These are phyloP conservation scores for Amblyjoppa proteus DNA, from an alignment of 2,888 invertebrate genomes.

Conservation along the genomic window DNA sequence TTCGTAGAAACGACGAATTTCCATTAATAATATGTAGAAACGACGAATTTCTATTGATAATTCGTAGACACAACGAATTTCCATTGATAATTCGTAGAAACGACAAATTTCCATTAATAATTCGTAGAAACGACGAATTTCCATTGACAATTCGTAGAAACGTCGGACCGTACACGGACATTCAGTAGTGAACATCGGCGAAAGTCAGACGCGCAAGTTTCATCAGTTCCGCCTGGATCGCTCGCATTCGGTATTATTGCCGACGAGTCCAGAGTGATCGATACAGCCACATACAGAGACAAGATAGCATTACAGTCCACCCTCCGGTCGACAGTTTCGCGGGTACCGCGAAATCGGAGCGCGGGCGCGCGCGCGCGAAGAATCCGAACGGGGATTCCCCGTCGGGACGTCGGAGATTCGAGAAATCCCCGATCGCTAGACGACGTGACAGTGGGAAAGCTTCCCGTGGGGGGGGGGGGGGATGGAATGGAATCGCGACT, in stretches of 20 bases:
- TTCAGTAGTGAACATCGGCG: slow-evolving; percentile 11
- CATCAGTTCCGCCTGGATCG: not conserved
- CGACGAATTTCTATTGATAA: too few relatives aligned
- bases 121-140: too few relatives aligned
- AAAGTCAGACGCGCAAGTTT: slow-evolving; percentile 16
- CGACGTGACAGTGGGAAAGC: not conserved
- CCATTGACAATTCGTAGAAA: not conserved
- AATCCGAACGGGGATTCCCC: not conserved
- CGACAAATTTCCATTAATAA: too few relatives aligned
- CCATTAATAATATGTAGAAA: too few relatives aligned
- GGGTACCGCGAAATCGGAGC: not conserved
- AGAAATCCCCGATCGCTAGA: not conserved
- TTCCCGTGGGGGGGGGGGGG: not conserved
- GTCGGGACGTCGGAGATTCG: slow-evolving; percentile 21
- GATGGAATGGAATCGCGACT: not conserved
- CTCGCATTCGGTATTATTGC: slow-evolving; percentile 33
- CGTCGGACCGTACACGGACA: not conserved
- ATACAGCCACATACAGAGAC: not conserved
- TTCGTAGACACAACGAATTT: too few relatives aligned
- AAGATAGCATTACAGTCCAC: not conserved
- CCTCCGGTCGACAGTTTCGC: not conserved
- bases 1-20: too few relatives aligned
- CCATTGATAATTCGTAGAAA: too few relatives aligned
- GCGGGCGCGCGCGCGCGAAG: not conserved
- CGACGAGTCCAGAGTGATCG: slow-evolving; percentile 8